Evolutionary conservation across 2,888 invertebrate species (phyloP).

Genomic region (Meiosimyza decipiens): DNA sequence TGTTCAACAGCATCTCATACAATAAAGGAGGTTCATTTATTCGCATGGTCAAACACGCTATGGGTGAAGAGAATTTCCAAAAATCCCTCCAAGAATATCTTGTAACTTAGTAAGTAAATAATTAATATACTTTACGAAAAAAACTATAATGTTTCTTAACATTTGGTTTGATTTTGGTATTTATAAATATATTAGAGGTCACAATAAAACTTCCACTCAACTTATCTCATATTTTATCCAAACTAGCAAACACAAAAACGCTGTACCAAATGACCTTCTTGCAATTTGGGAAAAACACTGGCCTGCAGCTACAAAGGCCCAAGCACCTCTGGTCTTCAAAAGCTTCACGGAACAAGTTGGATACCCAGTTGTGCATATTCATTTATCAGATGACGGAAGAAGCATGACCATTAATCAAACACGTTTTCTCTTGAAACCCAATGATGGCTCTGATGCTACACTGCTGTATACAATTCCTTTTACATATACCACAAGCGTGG

Average conservation of each 20-base stretch:
- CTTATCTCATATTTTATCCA: background rate
- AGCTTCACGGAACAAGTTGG: constrained; percentile 77
- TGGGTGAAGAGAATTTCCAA: constrained; percentile 57
- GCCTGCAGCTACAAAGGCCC: constrained; percentile 52
- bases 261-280: constrained; percentile 69
- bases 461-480: constrained; percentile 60
- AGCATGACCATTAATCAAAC: constrained; percentile 54
- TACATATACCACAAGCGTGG: constrained; percentile 55
- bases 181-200: background rate
- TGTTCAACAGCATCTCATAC: constrained; percentile 88
- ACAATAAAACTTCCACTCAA: too few relatives aligned
- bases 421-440: constrained; percentile 58
- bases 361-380: constrained; percentile 73
- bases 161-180: background rate
- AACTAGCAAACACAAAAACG: constrained; percentile 56
- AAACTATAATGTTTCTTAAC: too few relatives aligned
- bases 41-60: constrained; percentile 60
- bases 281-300: constrained; percentile 63
- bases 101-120: constrained; percentile 51
- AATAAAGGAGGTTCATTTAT: constrained; percentile 82
- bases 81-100: constrained; percentile 65
- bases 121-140: background rate
- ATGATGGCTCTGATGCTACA: constrained; percentile 45
- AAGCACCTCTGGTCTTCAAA: constrained; percentile 58
- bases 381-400: constrained; percentile 41